Percentiles rank a stretch among this genome's conserved stretches.
Evolutionary conservation across 2,113 vertebrate genomes (phyloP).

Genomic region (Equus przewalskii): DNA sequence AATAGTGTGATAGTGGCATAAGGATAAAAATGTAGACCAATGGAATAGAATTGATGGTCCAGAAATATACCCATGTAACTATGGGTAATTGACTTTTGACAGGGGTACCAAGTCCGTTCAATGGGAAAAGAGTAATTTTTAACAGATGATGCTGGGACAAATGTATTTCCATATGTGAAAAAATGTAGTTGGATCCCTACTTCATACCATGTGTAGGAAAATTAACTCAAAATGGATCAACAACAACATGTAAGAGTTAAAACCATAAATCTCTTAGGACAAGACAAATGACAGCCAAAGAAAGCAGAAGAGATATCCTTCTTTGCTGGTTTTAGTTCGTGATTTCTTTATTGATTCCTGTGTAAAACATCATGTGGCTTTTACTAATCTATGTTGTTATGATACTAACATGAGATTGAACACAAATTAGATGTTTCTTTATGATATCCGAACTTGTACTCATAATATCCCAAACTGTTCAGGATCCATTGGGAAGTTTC

Average conservation of each 20-base stretch:
- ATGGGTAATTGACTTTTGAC: background rate
- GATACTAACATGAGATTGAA: background rate
- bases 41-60: background rate
- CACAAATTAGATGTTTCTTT: constrained; percentile 23
- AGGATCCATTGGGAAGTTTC: constrained; percentile 12
- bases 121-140: background rate
- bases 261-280: background rate
- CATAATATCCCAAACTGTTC: background rate
- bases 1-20: background rate
- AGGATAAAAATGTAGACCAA: background rate
- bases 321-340: background rate
- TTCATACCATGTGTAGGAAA: background rate
- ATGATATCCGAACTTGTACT: background rate
- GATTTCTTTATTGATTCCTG: background rate
- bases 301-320: background rate
- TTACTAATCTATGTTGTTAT: background rate
- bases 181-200: background rate
- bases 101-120: background rate
- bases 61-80: background rate
- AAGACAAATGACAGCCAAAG: constrained; percentile 4
- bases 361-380: background rate
- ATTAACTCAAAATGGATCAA: background rate
- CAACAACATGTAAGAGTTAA: background rate
- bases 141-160: background rate
- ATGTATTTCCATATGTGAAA: background rate